Evolutionary conservation across 53 echinoderm and acorn worm species (phyloP).

Genomic region (Echinarachnius parma): DNA sequence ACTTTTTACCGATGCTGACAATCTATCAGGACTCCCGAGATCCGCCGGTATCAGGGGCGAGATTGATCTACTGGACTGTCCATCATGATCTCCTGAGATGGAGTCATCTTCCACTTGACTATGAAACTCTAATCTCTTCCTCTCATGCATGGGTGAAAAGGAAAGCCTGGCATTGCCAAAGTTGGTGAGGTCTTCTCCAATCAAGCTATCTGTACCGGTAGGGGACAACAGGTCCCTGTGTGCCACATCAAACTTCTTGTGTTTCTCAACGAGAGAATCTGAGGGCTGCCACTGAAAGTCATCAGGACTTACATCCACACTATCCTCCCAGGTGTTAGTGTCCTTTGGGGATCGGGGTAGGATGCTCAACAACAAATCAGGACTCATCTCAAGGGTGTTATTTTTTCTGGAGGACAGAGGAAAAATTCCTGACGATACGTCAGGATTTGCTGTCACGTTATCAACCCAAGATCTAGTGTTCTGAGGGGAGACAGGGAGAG

Average conservation of each 20-base stretch:
- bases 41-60: neutral
- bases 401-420: too few relatives aligned
- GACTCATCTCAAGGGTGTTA: too few relatives aligned
- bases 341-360: slow-evolving; percentile 8
- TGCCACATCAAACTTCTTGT: slow-evolving; percentile 10
- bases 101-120: slow-evolving; percentile 3
- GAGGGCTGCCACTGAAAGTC: slow-evolving; percentile 8
- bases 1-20: too few relatives aligned
- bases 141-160: slow-evolving; percentile 15
- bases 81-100: neutral
- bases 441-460: too few relatives aligned
- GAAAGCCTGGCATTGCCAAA: slow-evolving; percentile 35
- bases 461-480: too few relatives aligned
- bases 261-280: slow-evolving; percentile 12
- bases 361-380: too few relatives aligned
- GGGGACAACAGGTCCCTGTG: slow-evolving; percentile 31
- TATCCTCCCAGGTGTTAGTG: slow-evolving; percentile 31
- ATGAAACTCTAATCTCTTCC: slow-evolving; percentile 22
- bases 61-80: neutral
- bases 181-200: neutral
- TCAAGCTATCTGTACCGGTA: slow-evolving; percentile 13
- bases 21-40: neutral
- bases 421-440: too few relatives aligned
- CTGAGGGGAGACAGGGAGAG: too few relatives aligned
- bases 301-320: too few relatives aligned